Percentiles rank a stretch among this genome's conserved stretches.
phyloP scores from a whole-genome alignment of 2,113 vertebrate genomes.

The Athene noctua region DNA sequence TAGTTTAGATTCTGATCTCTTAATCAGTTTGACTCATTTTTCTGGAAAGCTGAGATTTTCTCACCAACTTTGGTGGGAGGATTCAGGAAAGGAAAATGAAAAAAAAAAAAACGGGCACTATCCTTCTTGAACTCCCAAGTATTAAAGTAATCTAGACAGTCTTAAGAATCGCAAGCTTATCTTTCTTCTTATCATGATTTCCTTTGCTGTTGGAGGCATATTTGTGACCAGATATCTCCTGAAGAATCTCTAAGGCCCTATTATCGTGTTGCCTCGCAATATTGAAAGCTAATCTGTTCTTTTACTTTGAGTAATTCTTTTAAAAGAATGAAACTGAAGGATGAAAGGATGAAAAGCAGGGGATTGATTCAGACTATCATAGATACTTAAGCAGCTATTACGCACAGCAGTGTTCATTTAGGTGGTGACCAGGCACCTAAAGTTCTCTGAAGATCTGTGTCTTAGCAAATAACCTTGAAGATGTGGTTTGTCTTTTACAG shows the following conservation, averaged over 20 bases:
- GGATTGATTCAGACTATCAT: neutral
- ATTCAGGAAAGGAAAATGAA: neutral
- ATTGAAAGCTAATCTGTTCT: constrained; percentile 27
- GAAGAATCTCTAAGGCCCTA: neutral
- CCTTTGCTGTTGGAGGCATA: neutral
- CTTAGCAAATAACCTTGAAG: neutral
- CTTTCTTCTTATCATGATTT: neutral
- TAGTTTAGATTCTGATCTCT: neutral
- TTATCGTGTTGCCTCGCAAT: neutral
- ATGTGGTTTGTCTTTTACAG: neutral
- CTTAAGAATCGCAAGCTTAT: neutral
- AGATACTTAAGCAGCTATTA: neutral
- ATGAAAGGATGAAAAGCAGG: neutral
- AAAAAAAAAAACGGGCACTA: neutral
- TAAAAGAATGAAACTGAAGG: constrained; percentile 23
- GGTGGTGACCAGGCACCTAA: neutral
- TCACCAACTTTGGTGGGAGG: neutral
- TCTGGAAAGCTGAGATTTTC: neutral
- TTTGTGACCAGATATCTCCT: constrained; percentile 3
- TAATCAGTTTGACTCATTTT: neutral
- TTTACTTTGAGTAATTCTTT: constrained; percentile 23
- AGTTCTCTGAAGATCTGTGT: neutral
- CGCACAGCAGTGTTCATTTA: neutral
- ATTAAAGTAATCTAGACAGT: neutral
- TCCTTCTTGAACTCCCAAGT: neutral